Base-by-base conservation (phyloP, 1,140 invertebrate species). In the Drosophila kanapiae region DNA sequence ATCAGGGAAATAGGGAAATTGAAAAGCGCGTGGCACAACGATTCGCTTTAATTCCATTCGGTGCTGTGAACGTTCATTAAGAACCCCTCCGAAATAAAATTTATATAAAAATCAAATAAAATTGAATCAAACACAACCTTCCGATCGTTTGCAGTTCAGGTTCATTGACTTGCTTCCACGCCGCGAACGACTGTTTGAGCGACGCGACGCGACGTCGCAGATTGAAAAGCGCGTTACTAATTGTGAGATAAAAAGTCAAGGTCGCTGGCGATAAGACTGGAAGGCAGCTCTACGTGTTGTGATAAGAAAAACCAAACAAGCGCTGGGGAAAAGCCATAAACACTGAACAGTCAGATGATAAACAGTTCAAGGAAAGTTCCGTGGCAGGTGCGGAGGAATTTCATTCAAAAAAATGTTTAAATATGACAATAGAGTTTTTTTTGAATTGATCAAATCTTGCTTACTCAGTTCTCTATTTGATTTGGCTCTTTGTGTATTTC, bases 241-340 rank as follows among this genome's bases (percentile, higher is more conserved):
- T 59, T 75, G 65, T 78, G 74, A 81, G 84, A 88, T 90, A 88
- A 75, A 88, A 90, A 80, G 71, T 82, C 75, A 88, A 75, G 78
- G 78, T 82, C 81, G 81, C 29, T 4, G 53, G 54, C 78, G 80
- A 82, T 82, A 82, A 82, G 67, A 42, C 51, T 31, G 31, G 27
- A 42, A 42, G 45, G 38, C 67, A 43, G 45, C 37, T 35, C n/a
- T 56, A 10, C 47, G 45, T 59, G 75, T 59, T 14, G 49, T 72
- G 80, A 82, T 82, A 82, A 82, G 61, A 78, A 45, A 54, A 54
- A 7, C 47, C 75, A 71, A 72, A 51, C 54, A 74, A 33, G 67
- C 42, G 45, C 37, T 51, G 48, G 67, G 49, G 69, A 23, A 71
- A 43, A 59, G 51, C 43, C 69, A 51, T 71, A 71, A 71, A 71